Percentiles rank a stretch among this genome's conserved stretches.
Evolutionary conservation across 1,140 invertebrate genomes (phyloP).

Genomic region (Zaprionus lachaisei): DNA sequence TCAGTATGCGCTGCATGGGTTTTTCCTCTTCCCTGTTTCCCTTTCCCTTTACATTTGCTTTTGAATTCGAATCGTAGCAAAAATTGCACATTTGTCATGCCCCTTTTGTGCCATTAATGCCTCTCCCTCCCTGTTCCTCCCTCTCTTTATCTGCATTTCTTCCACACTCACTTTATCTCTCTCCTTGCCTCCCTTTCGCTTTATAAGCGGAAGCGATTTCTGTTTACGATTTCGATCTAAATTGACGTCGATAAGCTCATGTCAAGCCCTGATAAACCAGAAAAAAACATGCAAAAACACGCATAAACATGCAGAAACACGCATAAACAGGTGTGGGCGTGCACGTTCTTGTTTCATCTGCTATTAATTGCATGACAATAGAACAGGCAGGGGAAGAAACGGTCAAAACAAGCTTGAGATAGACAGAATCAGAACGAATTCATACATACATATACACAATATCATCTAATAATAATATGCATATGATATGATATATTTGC

Average conservation of each 20-base stretch:
- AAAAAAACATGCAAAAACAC: neutral
- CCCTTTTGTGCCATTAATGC: neutral
- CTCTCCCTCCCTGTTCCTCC: neutral
- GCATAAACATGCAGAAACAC: conserved; percentile 6
- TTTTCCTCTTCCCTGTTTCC: conserved; percentile 20
- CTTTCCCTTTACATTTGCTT: conserved; percentile 39
- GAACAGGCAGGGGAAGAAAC: neutral
- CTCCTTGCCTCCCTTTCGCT: neutral
- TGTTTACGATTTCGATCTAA: conserved; percentile 4
- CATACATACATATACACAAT: no score
- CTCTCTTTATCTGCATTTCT: neutral
- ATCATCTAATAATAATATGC: no score
- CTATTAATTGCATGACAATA: neutral
- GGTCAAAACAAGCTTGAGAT: neutral
- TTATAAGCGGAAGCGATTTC: conserved; percentile 12
- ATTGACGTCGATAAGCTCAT: neutral
- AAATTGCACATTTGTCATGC: conserved; percentile 33
- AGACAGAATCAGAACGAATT: neutral
- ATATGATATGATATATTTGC: no score
- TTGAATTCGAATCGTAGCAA: conserved; percentile 10
- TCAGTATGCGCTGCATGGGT: conserved; percentile 30
- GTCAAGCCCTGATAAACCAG: conserved; percentile 6
- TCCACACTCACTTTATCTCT: no score
- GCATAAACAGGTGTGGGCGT: conserved; percentile 11
- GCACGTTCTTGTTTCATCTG: neutral